Conservation (phyloP, 2,888 invertebrate genomes). For the Dryobotodes eremita region DNA sequence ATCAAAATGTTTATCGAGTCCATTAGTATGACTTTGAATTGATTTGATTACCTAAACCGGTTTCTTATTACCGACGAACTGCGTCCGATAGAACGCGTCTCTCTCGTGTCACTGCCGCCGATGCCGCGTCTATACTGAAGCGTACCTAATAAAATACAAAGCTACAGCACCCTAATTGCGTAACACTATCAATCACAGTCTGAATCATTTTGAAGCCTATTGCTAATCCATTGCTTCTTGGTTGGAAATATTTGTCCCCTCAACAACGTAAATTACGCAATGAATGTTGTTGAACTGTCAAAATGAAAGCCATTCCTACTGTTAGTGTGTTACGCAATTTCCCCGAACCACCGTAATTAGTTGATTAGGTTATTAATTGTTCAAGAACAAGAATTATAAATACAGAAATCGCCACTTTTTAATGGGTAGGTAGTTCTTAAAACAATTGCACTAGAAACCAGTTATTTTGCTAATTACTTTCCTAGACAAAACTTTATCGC, state of each 20-base stretch:
- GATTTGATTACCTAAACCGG: conserved; percentile 35
- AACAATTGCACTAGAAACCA: neutral
- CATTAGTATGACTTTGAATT: conserved; percentile 23
- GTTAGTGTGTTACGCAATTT: too few relatives aligned
- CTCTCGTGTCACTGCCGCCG: conserved; percentile 62
- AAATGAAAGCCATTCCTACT: too few relatives aligned
- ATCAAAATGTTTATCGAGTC: conserved; percentile 65
- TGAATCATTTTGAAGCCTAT: too few relatives aligned
- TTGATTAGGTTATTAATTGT: neutral
- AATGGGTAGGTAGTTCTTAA: neutral
- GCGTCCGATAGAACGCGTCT: conserved; percentile 59
- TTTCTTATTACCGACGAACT: conserved; percentile 18
- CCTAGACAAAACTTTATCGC: neutral
- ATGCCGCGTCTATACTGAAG: conserved; percentile 15
- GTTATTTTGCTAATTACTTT: neutral
- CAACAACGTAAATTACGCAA: too few relatives aligned
- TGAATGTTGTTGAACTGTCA: too few relatives aligned
- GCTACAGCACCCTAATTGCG: neutral
- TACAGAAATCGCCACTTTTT: neutral
- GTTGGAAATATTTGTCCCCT: too few relatives aligned
- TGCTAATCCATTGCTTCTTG: too few relatives aligned
- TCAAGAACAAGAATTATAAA: neutral
- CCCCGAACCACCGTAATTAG: neutral
- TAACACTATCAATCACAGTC: too few relatives aligned
- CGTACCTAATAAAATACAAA: neutral